Conservation (phyloP, 2,888 invertebrate genomes). For the Clistopyga incitator region DNA sequence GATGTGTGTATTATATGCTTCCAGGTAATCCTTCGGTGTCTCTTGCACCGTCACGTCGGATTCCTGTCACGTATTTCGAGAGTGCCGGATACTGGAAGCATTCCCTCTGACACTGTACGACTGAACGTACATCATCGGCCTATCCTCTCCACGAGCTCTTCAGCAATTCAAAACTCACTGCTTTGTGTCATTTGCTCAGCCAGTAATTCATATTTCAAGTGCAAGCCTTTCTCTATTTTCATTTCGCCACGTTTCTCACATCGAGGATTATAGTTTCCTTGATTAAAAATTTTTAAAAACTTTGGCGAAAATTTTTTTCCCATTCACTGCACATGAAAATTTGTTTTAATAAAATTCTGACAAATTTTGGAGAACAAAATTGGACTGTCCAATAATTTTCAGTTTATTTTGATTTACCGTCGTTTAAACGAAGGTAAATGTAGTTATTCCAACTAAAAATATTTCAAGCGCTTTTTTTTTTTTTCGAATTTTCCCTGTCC, state of each 20-base stretch:
- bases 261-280: background rate
- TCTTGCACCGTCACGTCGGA: constrained; percentile 55
- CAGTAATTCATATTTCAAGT: constrained; percentile 19
- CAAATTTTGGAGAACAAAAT: too few species aligned
- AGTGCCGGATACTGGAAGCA: constrained; percentile 72
- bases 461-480: too few species aligned
- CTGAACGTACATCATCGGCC: constrained; percentile 65
- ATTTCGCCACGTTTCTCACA: background rate
- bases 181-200: constrained; percentile 17
- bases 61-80: constrained; percentile 74
- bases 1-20: constrained; percentile 62
- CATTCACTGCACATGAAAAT: too few species aligned
- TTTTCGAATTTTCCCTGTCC: background rate
- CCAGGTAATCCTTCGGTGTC: constrained; percentile 65
- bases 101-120: constrained; percentile 62
- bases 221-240: background rate
- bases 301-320: too few species aligned
- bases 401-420: too few species aligned
- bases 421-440: too few species aligned
- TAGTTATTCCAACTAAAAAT: too few species aligned
- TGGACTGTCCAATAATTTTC: too few species aligned
- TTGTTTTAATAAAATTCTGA: too few species aligned
- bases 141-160: constrained; percentile 30
- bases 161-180: constrained; percentile 67
- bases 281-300: too few species aligned